Evolutionary conservation across 2,888 invertebrate species (phyloP), one percentile per base, ranked within the genome.

Genomic region (Eristalis pertinax): DNA sequence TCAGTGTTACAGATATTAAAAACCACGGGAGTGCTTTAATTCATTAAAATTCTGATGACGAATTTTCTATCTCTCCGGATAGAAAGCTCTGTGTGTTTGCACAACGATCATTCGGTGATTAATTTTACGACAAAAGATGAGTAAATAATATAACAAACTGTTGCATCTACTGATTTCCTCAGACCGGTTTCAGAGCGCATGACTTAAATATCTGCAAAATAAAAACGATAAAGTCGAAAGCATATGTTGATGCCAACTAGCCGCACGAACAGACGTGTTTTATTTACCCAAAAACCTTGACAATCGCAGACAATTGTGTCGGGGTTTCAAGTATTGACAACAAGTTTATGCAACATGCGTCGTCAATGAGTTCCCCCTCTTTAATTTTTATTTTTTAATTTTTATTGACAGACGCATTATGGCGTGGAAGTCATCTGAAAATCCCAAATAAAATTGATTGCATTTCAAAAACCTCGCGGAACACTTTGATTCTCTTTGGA

Each of bases 371-470:
- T 8, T 19, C 50, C 50, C 38, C 50, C 50, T 50, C 8, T 8
- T 4, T 13, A 3, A 74, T 60, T 29, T 8, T 13, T 26, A 26
- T 4, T 26, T 26, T 2, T 26, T 26, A 26, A 2, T 32, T 26
- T 38, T 11, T 8, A 35, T 26, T 50, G 60, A 72, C 78, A 60
- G 56, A 79, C 43, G 65, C 64, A 29, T 70, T 70, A 29, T 15
- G 35, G 22, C 43, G 19, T 19, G 15, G 7, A 50, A 67, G 65
- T 63, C 80, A 80, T 68, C 73, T 74, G 32, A 80, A 80, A 80
- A 68, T 68, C 73, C 80, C 74, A 68, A 73, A 67, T 43, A 62
- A 74, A 74, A 80, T 80, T 73, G 63, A 80, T 80, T 62, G 43
- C 72, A 50, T 11, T 63, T 35, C 35, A 62, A 60, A 77, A 69